A percentile compares a stretch with the other conserved stretches of the same genome.
These are phyloP conservation scores for Mus minutoides DNA, from an alignment of 2,797 vertebrate species.

Conservation along the genomic window DNA sequence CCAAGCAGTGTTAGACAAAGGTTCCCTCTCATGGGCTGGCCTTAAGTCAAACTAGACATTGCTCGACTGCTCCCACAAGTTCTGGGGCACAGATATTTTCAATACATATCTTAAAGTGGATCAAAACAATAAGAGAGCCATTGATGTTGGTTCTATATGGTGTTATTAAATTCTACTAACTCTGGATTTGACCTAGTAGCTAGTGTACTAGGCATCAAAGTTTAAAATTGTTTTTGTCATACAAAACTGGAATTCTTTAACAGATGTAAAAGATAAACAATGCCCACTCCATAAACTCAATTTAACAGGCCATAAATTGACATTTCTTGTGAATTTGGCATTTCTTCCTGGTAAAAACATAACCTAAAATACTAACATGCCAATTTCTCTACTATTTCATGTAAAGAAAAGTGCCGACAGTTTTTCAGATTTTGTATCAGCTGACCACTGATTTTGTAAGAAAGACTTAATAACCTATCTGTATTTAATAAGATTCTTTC, in stretches of 20 bases:
- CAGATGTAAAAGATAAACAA: background rate
- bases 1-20: background rate
- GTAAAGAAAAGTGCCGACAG: background rate
- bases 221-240: constrained; percentile 24
- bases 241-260: constrained; percentile 13
- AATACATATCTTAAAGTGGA: background rate
- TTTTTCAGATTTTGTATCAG: constrained; percentile 35
- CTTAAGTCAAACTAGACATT: background rate
- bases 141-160: background rate
- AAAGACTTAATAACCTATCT: background rate
- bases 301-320: background rate
- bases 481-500: background rate
- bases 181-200: constrained; percentile 21
- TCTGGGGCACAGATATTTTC: background rate
- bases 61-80: background rate
- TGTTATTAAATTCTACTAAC: constrained; percentile 15
- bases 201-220: background rate
- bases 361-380: background rate
- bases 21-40: background rate
- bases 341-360: background rate
- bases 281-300: background rate
- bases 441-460: constrained; percentile 36
- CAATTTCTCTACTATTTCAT: background rate
- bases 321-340: constrained; percentile 31
- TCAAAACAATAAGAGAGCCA: background rate